phyloP scores from a whole-genome alignment of 2,113 vertebrate species.

The Halichoerus grypus region DNA sequence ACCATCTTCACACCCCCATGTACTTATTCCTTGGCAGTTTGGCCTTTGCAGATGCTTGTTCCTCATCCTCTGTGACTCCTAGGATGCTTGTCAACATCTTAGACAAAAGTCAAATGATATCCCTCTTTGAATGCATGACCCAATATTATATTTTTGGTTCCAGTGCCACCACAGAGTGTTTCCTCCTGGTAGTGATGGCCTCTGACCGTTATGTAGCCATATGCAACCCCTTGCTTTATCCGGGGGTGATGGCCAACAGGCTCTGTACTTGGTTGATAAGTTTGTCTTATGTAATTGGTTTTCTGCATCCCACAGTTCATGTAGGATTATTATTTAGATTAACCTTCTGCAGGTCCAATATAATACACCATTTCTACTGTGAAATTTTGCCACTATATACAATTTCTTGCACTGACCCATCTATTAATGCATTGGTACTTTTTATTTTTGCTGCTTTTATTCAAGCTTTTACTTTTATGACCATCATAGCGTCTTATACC shows the following conservation, averaged over 20 bases:
- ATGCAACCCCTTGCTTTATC: slow-evolving; percentile 68
- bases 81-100: slow-evolving; percentile 49
- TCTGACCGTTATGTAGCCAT: slow-evolving; percentile 74
- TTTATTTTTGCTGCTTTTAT: slow-evolving; percentile 56
- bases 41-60: slow-evolving; percentile 58
- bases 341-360: slow-evolving; percentile 67
- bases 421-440: slow-evolving; percentile 54
- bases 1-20: slow-evolving; percentile 57
- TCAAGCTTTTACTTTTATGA: slow-evolving; percentile 44
- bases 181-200: slow-evolving; percentile 71
- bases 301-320: slow-evolving; percentile 61
- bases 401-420: slow-evolving; percentile 73
- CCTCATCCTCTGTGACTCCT: slow-evolving; percentile 62
- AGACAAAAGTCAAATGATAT: slow-evolving; percentile 5
- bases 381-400: slow-evolving; percentile 68
- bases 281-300: slow-evolving; percentile 39
- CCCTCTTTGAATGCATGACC: slow-evolving; percentile 18
- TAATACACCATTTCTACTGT: slow-evolving; percentile 74
- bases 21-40: slow-evolving; percentile 57
- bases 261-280: slow-evolving; percentile 48
- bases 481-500: slow-evolving; percentile 62
- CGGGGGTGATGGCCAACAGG: slow-evolving; percentile 66
- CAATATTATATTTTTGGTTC: slow-evolving; percentile 65
- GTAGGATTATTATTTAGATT: slow-evolving; percentile 63
- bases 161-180: slow-evolving; percentile 72